Conservation (phyloP, 2,113 vertebrate species). For the Oncorhynchus nerka region DNA sequence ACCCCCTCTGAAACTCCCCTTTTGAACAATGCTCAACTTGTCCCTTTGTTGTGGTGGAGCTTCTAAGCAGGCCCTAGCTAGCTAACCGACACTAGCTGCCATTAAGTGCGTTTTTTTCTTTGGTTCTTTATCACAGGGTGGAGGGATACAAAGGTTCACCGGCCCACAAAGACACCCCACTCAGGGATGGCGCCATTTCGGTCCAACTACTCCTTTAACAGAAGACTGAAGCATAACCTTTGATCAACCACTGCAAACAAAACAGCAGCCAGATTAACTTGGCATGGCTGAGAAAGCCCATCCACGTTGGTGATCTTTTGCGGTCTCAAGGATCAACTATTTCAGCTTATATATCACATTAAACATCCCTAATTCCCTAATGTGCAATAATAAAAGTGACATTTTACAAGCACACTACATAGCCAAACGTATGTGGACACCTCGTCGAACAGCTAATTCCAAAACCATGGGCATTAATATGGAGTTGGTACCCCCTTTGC, state of each 20-base stretch:
- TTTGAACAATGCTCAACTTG: conserved; percentile 57
- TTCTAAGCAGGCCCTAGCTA: conserved; percentile 17
- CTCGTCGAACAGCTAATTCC: too few species aligned
- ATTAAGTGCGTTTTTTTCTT: conserved; percentile 39
- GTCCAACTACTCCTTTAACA: conserved; percentile 7
- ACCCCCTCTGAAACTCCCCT: background rate
- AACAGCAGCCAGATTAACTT: background rate
- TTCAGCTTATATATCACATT: too few species aligned
- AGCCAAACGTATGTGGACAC: too few species aligned
- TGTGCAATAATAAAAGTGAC: too few species aligned
- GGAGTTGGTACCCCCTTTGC: too few species aligned
- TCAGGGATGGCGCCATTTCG: conserved; percentile 40
- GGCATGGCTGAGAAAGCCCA: background rate
- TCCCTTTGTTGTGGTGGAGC: conserved; percentile 35
- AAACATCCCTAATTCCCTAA: too few species aligned
- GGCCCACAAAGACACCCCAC: conserved; percentile 46
- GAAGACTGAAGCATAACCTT: conserved; percentile 28
- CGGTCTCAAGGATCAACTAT: too few species aligned
- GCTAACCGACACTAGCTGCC: conserved; percentile 21
- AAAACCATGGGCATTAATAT: too few species aligned
- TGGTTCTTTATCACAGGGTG: conserved; percentile 41
- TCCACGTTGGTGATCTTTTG: too few species aligned
- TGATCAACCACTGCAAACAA: conserved; percentile 38
- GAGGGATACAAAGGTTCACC: conserved; percentile 34
- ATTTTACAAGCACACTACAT: too few species aligned